Conservation (phyloP, 2,888 invertebrate genomes). For the Philereme vetulata region DNA sequence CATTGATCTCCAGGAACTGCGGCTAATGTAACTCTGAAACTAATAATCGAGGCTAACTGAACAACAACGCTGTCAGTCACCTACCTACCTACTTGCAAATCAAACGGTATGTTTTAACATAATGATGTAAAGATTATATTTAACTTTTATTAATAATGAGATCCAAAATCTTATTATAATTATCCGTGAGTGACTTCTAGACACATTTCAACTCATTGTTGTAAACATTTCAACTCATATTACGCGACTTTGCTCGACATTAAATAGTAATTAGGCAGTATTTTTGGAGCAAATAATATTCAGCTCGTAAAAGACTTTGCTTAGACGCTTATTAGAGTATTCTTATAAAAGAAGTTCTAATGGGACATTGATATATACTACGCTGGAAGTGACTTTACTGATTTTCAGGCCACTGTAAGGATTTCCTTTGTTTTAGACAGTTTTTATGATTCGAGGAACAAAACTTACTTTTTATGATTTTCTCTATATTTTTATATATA, state of each 20-base stretch:
- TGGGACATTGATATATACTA: conserved; percentile 1
- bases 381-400: conserved; percentile 1
- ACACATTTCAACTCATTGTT: background rate
- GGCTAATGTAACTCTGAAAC: no score
- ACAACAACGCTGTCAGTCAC: no score
- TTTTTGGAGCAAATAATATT: conserved; percentile 16
- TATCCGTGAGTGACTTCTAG: background rate
- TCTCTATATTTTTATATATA: no score
- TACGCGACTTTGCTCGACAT: conserved; percentile 8
- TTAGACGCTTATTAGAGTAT: conserved; percentile 17
- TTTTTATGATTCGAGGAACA: no score
- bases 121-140: no score
- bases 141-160: no score
- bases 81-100: background rate
- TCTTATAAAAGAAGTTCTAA: conserved; percentile 12
- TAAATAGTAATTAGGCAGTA: conserved; percentile 13
- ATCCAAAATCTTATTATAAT: no score
- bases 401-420: no score
- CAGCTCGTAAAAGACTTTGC: conserved; percentile 17
- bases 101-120: background rate
- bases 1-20: no score
- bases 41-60: no score
- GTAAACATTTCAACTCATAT: conserved; percentile 7
- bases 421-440: no score
- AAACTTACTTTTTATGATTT: no score